These are phyloP conservation scores for Triplophysa tibetana DNA, from an alignment of 2,113 vertebrate genomes.

Conservation along the genomic window DNA sequence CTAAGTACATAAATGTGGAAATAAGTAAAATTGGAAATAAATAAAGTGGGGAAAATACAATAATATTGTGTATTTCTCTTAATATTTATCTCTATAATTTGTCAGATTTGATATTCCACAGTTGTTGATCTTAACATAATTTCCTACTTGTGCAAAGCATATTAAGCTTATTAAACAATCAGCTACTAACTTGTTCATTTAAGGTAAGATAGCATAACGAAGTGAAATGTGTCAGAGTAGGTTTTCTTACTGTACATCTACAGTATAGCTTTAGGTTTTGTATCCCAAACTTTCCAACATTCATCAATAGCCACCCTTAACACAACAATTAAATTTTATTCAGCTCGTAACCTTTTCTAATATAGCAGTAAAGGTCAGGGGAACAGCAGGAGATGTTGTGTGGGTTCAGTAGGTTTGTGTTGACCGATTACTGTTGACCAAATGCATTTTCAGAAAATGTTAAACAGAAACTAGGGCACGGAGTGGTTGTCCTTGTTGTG, in stretches of 20 bases:
- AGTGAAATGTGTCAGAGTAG: neutral
- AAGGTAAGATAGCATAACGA: neutral
- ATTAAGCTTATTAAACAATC: neutral
- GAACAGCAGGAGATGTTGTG: neutral
- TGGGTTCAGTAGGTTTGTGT: neutral
- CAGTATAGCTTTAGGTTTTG: neutral
- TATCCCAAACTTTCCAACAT: neutral
- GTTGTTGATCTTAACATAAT: no score
- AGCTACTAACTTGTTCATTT: neutral
- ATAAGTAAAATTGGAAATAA: no score
- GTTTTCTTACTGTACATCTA: neutral
- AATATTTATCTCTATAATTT: no score
- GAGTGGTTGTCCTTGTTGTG: neutral
- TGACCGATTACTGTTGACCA: neutral
- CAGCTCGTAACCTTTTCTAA: neutral
- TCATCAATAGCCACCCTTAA: neutral
- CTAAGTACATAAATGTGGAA: no score
- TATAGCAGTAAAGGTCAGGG: constrained; percentile 1
- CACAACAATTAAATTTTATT: neutral
- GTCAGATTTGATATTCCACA: no score
- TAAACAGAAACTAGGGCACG: neutral
- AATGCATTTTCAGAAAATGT: neutral
- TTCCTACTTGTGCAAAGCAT: neutral
- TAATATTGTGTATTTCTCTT: no score
- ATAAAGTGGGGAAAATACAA: no score